Percentiles rank a stretch among this genome's conserved stretches.
These are phyloP conservation scores for Thera obeliscata DNA, from an alignment of 2,888 invertebrate genomes.

Conservation along the genomic window DNA sequence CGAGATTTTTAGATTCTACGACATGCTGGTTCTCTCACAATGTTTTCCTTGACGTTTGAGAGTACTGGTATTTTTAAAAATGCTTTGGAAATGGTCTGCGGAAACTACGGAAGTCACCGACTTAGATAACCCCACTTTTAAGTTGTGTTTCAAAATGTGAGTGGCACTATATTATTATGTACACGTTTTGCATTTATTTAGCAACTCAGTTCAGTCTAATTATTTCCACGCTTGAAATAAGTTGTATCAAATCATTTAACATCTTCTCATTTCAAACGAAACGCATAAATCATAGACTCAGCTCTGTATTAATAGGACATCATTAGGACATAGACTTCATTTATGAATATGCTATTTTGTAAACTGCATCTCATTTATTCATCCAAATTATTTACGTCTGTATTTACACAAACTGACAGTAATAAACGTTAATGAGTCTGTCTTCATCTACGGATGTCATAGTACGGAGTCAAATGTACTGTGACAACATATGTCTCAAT, in stretches of 20 bases:
- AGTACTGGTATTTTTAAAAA: too few species aligned
- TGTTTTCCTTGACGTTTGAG: too few species aligned
- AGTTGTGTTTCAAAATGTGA: background rate
- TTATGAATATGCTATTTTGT: conserved; percentile 17
- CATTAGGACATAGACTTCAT: conserved; percentile 18
- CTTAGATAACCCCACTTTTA: too few species aligned
- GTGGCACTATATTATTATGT: background rate
- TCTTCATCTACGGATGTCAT: conserved; percentile 45
- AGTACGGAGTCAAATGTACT: conserved; percentile 59
- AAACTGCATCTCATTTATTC: conserved; percentile 24
- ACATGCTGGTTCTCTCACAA: too few species aligned
- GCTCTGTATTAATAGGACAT: conserved; percentile 12
- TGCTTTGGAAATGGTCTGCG: too few species aligned
- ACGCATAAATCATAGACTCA: conserved; percentile 18
- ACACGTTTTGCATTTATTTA: background rate
- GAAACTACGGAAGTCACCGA: too few species aligned
- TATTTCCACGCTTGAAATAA: conserved; percentile 30
- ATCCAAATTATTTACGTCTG: conserved; percentile 24
- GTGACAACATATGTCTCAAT: conserved; percentile 73
- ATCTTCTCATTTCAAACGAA: conserved; percentile 20
- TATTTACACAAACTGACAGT: conserved; percentile 37
- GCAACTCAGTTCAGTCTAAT: conserved; percentile 15
- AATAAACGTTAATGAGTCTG: conserved; percentile 43
- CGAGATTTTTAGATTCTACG: too few species aligned
- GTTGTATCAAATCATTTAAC: conserved; percentile 25